Base-by-base conservation (phyloP, 2,113 vertebrate genomes). In the Grammomys surdaster region DNA sequence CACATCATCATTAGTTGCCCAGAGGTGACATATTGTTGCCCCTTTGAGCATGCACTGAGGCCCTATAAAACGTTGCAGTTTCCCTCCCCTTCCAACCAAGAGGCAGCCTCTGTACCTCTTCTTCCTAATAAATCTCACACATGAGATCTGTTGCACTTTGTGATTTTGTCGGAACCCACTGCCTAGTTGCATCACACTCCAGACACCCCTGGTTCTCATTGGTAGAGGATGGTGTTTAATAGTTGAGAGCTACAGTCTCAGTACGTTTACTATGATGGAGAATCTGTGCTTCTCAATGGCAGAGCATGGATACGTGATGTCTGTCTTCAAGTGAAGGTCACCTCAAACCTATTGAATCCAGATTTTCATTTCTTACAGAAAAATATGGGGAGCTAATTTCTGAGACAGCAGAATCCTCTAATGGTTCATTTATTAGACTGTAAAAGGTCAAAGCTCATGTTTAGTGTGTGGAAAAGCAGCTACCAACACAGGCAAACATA, bases 371-470 rank as follows among this genome's bases (percentile, higher is more conserved):
- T 92, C 91, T 84, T 89, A 28, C 22, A 16, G 19, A 67, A 33
- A 86, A 85, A 2, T 40, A 48, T 5, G 26, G 87, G 46, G 54
- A 16, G 6, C 36, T 72, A 80, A 92, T 28, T 94, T 14, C 63
- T 88, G 46, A 77, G 6, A 81, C n/a, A 67, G 46, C 46, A 36
- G n/a, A 17, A 40, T 67, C 85, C 5, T 33, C n/a, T 75, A 14
- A 46, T 56, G 86, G 89, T 84, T 93, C 90, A 90, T 63, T 48
- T 78, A 75, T 94, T 80, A 90, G 31, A 89, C 12, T 63, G 56
- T 33, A 58, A 94, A 65, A 63, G 36, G 28, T 93, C 70, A 84
- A 84, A 88, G 40, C 33, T 85, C 82, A 58, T 78, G 86, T 89
- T 89, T 22, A 84, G 22, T 16, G 0, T 72, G 75, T 33, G 12